Evolutionary conservation across 2,113 vertebrate genomes (phyloP).

Genomic region (Sceloporus tristichus): DNA sequence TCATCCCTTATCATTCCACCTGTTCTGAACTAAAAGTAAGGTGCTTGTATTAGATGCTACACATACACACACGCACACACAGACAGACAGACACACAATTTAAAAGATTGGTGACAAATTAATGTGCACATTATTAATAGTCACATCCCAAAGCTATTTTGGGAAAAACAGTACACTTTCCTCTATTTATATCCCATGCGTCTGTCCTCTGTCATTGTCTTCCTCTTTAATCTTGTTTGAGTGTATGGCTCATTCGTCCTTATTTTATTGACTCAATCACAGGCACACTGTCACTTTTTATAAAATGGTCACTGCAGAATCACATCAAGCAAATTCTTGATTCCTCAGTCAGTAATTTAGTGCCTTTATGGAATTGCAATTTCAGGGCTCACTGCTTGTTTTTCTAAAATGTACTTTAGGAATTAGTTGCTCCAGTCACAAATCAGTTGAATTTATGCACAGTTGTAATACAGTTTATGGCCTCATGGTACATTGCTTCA

Average conservation of each 20-base stretch:
- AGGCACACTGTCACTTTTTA: slow-evolving; percentile 88
- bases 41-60: slow-evolving; percentile 56
- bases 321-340: slow-evolving; percentile 97
- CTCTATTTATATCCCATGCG: slow-evolving; percentile 78
- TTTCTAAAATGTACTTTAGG: slow-evolving; percentile 99
- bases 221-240: slow-evolving; percentile 97
- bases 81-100: slow-evolving; percentile 27
- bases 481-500: slow-evolving; percentile 99
- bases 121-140: slow-evolving; percentile 76
- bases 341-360: slow-evolving; percentile 99
- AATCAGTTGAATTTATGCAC: slow-evolving; percentile 99
- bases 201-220: slow-evolving; percentile 82
- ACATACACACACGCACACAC: neutral
- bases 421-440: slow-evolving; percentile 99
- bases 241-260: slow-evolving; percentile 93
- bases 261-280: slow-evolving; percentile 99
- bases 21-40: slow-evolving; percentile 52
- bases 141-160: slow-evolving; percentile 74
- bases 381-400: slow-evolving; percentile 99
- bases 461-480: slow-evolving; percentile 99
- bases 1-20: slow-evolving; percentile 45
- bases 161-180: slow-evolving; percentile 66
- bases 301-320: slow-evolving; percentile 92
- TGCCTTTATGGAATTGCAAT: slow-evolving; percentile 99
- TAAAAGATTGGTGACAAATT: slow-evolving; percentile 76